Base-by-base conservation (phyloP, 2,113 vertebrate species). In the Lycaon pictus region DNA sequence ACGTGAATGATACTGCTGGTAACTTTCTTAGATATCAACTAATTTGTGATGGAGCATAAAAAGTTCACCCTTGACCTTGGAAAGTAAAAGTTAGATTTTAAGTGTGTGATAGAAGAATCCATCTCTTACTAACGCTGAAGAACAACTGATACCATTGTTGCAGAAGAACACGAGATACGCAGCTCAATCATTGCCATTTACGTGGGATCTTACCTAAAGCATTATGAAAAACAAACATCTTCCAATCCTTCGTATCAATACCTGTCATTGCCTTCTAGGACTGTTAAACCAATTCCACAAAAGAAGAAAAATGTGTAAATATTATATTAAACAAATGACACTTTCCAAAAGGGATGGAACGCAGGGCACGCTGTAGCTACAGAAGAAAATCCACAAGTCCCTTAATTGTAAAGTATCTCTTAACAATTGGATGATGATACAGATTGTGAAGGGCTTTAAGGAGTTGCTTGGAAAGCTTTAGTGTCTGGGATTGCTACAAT, bases 11-110 rank as follows among this genome's bases (percentile, higher is more conserved):
- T 67, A 89, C 19, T 27, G 4, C 32, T 69, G 29, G 20, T 22
- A 80, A 90, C 27, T 90, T 97, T 65, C 56, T 96, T 88, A 67
- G n/a, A 91, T 16, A 90, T 27, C 81, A 96, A 93, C 77, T 81
- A 56, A 77, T 74, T 79, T 90, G 76, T 55, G 65, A 95, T 53
- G n/a, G 51, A 22, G 32, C 43, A 60, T 93, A 63, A 90, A 90
- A 92, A 53, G 43, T 96, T 90, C 81, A 88, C 62, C n/a, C 11
- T 51, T 90, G 69, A 90, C 90, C 48, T 81, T 89, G 88, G 22
- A 96, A 96, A 93, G 65, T 60, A 85, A 90, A 90, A n/a, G 56
- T 74, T 48, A 77, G 6, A 81, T 69, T 71, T 83, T 20, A 84
- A 86, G 43, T 83, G 27, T 63, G 58, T 58, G 74, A 67, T 3